phyloP scores from a whole-genome alignment of 1,140 invertebrate genomes.

The Caenorhabditis latens region DNA sequence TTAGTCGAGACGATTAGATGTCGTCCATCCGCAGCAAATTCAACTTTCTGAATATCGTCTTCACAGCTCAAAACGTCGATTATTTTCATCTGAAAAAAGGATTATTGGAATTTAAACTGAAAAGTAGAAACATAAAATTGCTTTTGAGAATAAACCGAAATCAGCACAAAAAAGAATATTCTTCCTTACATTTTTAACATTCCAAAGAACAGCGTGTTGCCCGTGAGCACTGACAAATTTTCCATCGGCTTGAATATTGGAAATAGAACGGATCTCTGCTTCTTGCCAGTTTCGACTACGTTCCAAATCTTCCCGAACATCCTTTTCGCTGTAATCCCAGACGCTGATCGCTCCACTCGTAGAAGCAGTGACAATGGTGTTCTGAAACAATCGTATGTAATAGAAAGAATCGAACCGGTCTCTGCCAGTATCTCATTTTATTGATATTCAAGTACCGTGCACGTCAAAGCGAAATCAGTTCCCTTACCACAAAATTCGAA shows the following conservation, averaged over 20 bases:
- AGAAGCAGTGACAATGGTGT: neutral
- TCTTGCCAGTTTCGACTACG: constrained; percentile 28
- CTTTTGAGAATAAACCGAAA: neutral
- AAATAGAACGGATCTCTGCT: neutral
- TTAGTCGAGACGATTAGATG: constrained; percentile 43
- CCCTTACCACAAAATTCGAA: constrained; percentile 1
- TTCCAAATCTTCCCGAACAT: constrained; percentile 8
- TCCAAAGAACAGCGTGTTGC: constrained; percentile 29
- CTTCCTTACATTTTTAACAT: constrained; percentile 29
- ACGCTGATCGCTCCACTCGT: constrained; percentile 17
- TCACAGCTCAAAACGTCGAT: constrained; percentile 22
- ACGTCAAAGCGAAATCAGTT: neutral
- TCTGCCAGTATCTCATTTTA: too few relatives aligned
- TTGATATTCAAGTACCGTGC: neutral
- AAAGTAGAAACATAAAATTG: too few relatives aligned
- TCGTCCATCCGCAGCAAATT: constrained; percentile 15
- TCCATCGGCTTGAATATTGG: constrained; percentile 17
- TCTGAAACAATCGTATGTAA: neutral
- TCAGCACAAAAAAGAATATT: neutral
- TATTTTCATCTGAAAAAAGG: constrained; percentile 30
- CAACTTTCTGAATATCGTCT: neutral
- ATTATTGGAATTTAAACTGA: neutral
- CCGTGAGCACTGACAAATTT: constrained; percentile 29
- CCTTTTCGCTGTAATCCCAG: constrained; percentile 37
- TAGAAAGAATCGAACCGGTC: neutral